Conservation (phyloP, 2,797 vertebrate genomes). For the Enteromius afrohamiltoni region DNA sequence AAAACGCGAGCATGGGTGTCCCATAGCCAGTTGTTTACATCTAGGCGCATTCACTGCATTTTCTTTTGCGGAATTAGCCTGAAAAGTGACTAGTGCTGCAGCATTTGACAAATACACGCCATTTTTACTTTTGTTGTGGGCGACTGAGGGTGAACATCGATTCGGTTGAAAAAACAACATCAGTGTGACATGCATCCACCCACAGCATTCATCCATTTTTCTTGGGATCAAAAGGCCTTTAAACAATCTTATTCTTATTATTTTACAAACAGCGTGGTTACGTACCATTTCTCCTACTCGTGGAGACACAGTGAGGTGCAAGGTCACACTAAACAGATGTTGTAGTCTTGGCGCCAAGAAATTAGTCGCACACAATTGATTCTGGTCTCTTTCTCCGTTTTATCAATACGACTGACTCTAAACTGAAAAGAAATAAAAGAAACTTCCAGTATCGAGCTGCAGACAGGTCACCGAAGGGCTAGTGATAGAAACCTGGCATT, state of each 20-base stretch:
- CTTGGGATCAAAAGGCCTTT: constrained; percentile 30
- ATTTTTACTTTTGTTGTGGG: constrained; percentile 69
- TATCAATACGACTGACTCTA: constrained; percentile 50
- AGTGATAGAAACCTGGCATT: constrained; percentile 71
- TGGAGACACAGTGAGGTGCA: constrained; percentile 36
- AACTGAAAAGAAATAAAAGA: constrained; percentile 48
- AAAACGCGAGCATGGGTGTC: constrained; percentile 75
- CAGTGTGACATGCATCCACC: constrained; percentile 52
- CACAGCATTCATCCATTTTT: constrained; percentile 67
- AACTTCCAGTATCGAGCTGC: constrained; percentile 62
- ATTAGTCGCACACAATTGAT: constrained; percentile 48
- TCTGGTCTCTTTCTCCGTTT: constrained; percentile 31
- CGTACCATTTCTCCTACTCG: constrained; percentile 16
- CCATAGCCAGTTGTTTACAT: constrained; percentile 81
- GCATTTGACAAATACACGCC: constrained; percentile 72
- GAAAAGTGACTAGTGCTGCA: constrained; percentile 67
- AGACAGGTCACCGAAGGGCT: constrained; percentile 69
- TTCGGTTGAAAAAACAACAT: constrained; percentile 19
- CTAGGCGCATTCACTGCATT: constrained; percentile 64
- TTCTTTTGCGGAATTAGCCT: constrained; percentile 59
- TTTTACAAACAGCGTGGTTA: constrained; percentile 57
- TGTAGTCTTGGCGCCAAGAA: constrained; percentile 29
- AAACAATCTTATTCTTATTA: constrained; percentile 50
- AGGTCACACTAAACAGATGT: constrained; percentile 47
- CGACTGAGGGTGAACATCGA: constrained; percentile 71